phyloP scores from a whole-genome alignment of 2,888 invertebrate species.

The Chrysodeixis includens region DNA sequence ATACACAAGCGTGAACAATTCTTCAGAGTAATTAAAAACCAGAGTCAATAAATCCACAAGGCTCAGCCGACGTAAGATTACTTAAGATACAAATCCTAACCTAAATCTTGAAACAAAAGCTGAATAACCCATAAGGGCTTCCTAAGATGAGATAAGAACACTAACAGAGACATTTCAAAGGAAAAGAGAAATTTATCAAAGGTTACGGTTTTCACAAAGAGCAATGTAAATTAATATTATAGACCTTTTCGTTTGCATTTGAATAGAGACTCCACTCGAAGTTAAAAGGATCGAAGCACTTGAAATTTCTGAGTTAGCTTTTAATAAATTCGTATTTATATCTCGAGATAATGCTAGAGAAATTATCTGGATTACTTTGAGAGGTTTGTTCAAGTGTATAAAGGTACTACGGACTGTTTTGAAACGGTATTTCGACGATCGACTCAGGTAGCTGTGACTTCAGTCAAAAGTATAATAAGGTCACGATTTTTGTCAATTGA shows the following conservation, averaged over 20 bases:
- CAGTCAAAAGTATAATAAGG: not conserved
- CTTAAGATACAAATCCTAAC: slow-evolving; percentile 70
- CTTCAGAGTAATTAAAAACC: slow-evolving; percentile 28
- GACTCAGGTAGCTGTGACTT: slow-evolving; percentile 25
- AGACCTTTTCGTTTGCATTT: slow-evolving; percentile 78
- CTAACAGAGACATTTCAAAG: slow-evolving; percentile 63
- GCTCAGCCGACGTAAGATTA: slow-evolving; percentile 64
- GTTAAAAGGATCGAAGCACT: slow-evolving; percentile 69
- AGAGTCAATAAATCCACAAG: slow-evolving; percentile 21
- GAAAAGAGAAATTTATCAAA: slow-evolving; percentile 76
- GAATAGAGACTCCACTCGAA: slow-evolving; percentile 68
- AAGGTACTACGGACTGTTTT: slow-evolving; percentile 29
- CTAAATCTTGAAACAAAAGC: slow-evolving; percentile 77
- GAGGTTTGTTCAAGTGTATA: slow-evolving; percentile 34
- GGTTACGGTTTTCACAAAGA: slow-evolving; percentile 72
- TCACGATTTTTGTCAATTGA: not conserved
- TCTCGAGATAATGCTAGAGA: slow-evolving; percentile 49
- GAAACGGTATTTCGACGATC: slow-evolving; percentile 36
- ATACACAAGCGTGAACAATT: slow-evolving; percentile 9
- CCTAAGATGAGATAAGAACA: slow-evolving; percentile 75
- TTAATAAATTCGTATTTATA: slow-evolving; percentile 74
- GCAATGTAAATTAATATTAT: slow-evolving; percentile 84
- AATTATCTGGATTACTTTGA: slow-evolving; percentile 52
- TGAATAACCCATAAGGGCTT: slow-evolving; percentile 69
- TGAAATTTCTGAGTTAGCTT: slow-evolving; percentile 68